phyloP scores from a whole-genome alignment of 2,113 vertebrate genomes.

The Centrocercus urophasianus region DNA sequence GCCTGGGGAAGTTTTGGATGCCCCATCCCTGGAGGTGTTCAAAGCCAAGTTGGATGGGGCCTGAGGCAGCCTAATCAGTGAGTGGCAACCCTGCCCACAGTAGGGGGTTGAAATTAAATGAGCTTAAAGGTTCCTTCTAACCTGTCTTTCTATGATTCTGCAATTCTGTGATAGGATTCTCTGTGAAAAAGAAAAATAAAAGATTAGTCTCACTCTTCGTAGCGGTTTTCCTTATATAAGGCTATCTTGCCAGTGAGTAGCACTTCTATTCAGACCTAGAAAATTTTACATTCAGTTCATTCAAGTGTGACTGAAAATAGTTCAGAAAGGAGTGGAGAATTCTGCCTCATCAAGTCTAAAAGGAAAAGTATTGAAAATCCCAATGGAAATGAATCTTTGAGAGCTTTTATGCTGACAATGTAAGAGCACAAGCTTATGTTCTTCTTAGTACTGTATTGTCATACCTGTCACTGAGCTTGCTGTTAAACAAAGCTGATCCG shows the following conservation, averaged over 20 bases:
- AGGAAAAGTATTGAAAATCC: neutral
- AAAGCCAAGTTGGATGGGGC: too few species aligned
- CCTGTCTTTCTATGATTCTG: too few species aligned
- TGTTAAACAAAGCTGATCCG: conserved; percentile 17
- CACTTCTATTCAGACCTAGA: neutral
- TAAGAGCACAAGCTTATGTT: neutral
- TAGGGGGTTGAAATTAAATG: too few species aligned
- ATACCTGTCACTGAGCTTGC: neutral
- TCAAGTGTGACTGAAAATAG: neutral
- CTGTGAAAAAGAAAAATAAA: neutral
- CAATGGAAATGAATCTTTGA: neutral
- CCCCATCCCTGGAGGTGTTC: too few species aligned
- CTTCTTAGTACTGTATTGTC: neutral
- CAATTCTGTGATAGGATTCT: neutral
- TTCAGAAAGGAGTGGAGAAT: neutral
- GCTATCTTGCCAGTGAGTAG: neutral
- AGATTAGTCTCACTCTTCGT: neutral
- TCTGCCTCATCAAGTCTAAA: neutral
- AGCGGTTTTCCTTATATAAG: neutral
- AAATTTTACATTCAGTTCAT: neutral
- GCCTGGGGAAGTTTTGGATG: too few species aligned
- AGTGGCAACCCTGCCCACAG: too few species aligned
- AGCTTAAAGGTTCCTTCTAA: too few species aligned
- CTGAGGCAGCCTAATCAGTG: too few species aligned
- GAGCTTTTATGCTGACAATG: neutral